Conservation (phyloP, 2,113 vertebrate genomes). For the Regulus satrapa region DNA sequence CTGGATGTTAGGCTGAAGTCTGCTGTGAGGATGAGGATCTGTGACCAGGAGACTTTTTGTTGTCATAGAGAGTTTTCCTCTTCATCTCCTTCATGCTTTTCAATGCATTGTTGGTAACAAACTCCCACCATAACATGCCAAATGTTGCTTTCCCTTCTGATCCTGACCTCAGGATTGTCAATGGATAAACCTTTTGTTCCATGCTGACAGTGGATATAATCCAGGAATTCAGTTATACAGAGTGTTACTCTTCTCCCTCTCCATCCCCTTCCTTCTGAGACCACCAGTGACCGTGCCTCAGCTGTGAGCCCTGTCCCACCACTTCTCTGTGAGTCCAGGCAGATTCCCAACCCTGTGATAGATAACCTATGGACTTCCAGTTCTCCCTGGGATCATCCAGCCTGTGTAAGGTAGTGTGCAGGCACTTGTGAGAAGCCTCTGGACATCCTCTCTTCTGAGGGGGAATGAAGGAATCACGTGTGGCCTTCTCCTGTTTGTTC, state of each 20-base stretch:
- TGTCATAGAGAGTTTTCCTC: background rate
- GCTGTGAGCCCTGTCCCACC: background rate
- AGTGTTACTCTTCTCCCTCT: background rate
- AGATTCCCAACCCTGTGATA: background rate
- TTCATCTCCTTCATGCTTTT: background rate
- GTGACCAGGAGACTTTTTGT: background rate
- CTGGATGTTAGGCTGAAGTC: background rate
- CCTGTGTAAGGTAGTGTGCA: background rate
- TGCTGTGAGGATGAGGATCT: background rate
- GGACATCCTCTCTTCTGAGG: background rate
- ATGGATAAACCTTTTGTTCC: background rate
- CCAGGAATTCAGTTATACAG: background rate
- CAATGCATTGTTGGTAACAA: background rate
- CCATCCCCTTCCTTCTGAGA: background rate
- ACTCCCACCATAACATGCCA: background rate
- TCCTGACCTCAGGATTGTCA: background rate
- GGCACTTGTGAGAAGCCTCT: background rate
- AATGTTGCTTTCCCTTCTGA: background rate
- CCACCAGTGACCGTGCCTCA: background rate
- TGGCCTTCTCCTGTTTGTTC: background rate
- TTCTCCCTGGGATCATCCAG: background rate
- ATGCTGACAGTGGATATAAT: background rate
- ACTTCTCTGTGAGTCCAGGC: background rate
- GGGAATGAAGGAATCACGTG: background rate
- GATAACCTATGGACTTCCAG: background rate